Evolutionary conservation across 2,113 vertebrate species (phyloP), one percentile per base, ranked within the genome.

Genomic region (Petroica traversi): DNA sequence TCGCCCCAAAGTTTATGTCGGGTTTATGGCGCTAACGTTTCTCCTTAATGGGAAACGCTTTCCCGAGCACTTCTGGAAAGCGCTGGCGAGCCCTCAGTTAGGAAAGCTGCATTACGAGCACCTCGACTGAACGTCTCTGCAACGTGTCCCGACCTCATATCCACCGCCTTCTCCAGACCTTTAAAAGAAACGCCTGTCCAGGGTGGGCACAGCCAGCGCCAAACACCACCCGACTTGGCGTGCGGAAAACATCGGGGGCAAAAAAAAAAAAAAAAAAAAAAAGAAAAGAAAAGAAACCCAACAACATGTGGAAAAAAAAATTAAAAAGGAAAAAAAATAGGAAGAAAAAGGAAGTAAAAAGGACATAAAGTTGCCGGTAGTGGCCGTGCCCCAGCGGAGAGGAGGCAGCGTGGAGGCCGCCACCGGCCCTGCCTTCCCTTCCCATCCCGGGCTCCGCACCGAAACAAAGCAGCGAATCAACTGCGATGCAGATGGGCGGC

Each of bases 381-480:
- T 5, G 1, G 46, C 31, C 4, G 31, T 68, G 63, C 22, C 84
- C 77, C 23, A 12, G 13, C 10, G 4, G 29, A 45, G 80, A 54
- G 34, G 46, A 73, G 57, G 59, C 69, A 68, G n/a, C 51, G 25
- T 31, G 17, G 52, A 66, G 87, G 80, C 86, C 68, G 7, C 72
- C 17, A 34, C 48, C 36, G 54, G 89, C 69, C 87, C 41, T 66
- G 93, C 90, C 91, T 95, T 79, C 93, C 90, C 91, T 95, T 79
- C 93, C 92, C 68, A 79, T 86, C 94, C 84, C 85, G 36, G 89
- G 91, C 96, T 96, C 54, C 88, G 34, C 91, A 77, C 92, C 85
- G 82, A 92, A 96, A 97, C 96, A 97, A 97, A 97, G 97, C 97
- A 71, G 51, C 79, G 95, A 88, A 90, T 94, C 96, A 90, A 96